Conservation (phyloP, 2,797 vertebrate species). For the Pangasius krempfi region DNA sequence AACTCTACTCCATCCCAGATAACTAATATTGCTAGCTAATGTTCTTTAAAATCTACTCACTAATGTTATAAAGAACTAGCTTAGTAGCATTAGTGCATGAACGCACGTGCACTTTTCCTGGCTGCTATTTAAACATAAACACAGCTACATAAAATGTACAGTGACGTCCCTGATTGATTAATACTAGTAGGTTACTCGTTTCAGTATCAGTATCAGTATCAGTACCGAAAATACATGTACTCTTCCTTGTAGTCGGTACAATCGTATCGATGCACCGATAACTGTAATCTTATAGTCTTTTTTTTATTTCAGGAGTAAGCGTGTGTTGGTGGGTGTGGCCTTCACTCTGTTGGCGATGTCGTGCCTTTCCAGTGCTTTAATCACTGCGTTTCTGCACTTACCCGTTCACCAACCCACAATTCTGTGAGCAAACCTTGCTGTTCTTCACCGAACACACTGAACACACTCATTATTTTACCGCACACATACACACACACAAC, state of each 20-base stretch:
- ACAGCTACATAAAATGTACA: too few relatives aligned
- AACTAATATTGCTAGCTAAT: background rate
- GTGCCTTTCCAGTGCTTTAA: slow-evolving; percentile 66
- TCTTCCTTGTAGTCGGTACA: background rate
- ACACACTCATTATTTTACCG: background rate
- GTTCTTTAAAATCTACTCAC: background rate
- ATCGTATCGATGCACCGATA: background rate
- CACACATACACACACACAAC: background rate
- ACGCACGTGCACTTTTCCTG: background rate
- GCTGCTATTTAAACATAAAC: background rate
- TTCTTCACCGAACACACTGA: background rate
- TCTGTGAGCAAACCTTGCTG: slow-evolving; percentile 69
- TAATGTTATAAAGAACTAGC: background rate
- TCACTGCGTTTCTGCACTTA: slow-evolving; percentile 74
- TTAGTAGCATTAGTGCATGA: background rate
- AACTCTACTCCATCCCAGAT: background rate
- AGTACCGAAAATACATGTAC: background rate
- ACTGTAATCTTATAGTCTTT: background rate
- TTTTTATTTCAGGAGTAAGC: slow-evolving; percentile 71
- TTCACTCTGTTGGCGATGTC: slow-evolving; percentile 72
- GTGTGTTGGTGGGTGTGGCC: slow-evolving; percentile 66
- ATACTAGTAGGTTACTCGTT: background rate
- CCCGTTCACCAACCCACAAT: slow-evolving; percentile 78
- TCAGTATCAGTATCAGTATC: background rate
- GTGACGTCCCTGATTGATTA: background rate